Conservation (phyloP, 2,113 vertebrate genomes). For the Gopherus flavomarginatus region DNA sequence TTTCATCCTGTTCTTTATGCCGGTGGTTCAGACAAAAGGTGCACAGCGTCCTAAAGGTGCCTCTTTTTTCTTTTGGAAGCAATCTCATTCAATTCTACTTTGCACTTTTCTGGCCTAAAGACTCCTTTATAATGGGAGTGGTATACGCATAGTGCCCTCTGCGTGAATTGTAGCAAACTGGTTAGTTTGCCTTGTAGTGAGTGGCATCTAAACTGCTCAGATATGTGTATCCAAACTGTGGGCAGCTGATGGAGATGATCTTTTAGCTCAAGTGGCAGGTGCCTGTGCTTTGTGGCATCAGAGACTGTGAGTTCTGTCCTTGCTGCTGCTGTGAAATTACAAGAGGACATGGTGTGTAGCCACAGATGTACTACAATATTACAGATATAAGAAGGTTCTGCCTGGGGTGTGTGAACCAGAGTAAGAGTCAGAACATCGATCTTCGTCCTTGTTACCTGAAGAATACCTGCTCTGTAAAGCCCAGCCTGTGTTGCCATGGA, state of each 20-base stretch:
- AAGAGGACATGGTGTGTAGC: not conserved
- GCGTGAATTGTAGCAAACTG: not conserved
- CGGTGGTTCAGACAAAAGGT: not conserved
- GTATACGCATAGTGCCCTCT: not conserved
- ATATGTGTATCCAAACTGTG: not conserved
- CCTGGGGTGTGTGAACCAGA: accelerated
- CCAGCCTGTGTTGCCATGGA: not conserved
- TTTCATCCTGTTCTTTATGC: accelerated
- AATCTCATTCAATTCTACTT: not conserved
- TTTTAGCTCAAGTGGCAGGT: accelerated
- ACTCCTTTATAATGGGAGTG: not conserved
- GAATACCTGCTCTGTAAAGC: not conserved
- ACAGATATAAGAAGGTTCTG: not conserved
- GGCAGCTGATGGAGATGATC: not conserved
- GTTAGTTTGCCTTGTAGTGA: not conserved
- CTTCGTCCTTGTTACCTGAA: not conserved
- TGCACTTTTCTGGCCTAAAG: not conserved
- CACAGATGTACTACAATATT: not conserved
- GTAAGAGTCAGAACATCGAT: not conserved
- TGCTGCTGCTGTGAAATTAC: not conserved
- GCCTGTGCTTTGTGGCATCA: not conserved
- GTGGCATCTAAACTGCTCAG: not conserved
- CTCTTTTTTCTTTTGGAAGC: not conserved
- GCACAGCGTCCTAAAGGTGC: not conserved
- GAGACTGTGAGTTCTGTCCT: not conserved